Percentiles rank a stretch among this genome's conserved stretches.
phyloP scores from a whole-genome alignment of 2,113 vertebrate species.

The Rhinolophus sinicus region DNA sequence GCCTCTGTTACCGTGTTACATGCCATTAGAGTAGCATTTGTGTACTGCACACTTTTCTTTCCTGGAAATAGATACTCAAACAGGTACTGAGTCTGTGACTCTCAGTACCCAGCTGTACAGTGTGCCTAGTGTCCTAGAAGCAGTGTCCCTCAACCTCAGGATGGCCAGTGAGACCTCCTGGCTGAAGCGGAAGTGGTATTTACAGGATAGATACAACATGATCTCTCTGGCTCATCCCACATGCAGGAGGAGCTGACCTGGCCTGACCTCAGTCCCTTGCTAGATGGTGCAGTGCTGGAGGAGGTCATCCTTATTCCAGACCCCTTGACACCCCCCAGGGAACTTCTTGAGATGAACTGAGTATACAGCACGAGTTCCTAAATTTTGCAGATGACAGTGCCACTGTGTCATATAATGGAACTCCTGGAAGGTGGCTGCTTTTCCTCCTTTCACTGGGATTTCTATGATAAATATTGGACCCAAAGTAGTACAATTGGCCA shows the following conservation, averaged over 20 bases:
- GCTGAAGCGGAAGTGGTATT: background rate
- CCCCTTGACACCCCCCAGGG: background rate
- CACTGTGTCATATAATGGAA: background rate
- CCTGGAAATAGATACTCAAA: background rate
- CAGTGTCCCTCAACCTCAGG: background rate
- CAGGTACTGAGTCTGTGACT: background rate
- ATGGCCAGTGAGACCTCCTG: background rate
- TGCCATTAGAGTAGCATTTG: background rate
- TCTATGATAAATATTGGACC: background rate
- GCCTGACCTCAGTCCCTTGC: background rate
- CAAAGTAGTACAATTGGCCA: background rate
- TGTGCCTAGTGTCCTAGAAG: background rate
- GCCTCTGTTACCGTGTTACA: background rate
- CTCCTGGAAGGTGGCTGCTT: background rate
- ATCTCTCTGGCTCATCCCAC: background rate
- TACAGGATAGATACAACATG: background rate
- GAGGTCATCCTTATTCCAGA: background rate
- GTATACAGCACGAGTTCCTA: background rate
- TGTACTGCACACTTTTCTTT: background rate
- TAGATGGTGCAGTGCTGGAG: background rate
- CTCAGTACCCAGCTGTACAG: background rate
- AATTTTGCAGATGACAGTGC: background rate
- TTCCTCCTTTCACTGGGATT: background rate
- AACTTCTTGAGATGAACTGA: background rate
- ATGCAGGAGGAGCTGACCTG: background rate